These are phyloP conservation scores for Ivindomyrus marchei DNA, from an alignment of 2,113 vertebrate species.

Conservation along the genomic window DNA sequence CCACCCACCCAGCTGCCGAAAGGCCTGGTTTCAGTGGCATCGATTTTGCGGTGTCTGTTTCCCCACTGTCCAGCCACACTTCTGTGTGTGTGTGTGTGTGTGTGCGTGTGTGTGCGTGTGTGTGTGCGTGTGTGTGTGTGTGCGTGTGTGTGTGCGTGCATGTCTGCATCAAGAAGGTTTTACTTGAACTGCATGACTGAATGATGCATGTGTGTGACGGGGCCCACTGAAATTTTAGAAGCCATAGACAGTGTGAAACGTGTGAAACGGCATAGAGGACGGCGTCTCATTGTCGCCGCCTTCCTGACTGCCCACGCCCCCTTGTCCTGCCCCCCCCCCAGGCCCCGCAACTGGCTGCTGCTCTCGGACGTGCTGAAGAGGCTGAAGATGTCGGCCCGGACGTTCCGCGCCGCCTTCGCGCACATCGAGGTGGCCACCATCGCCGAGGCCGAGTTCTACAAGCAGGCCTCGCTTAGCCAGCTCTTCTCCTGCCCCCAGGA, in stretches of 20 bases:
- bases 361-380: slow-evolving; percentile 76
- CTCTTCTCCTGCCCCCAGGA: slow-evolving; percentile 73
- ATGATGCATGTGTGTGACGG: background rate
- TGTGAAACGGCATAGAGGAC: background rate
- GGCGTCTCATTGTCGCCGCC: background rate
- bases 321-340: slow-evolving; percentile 30
- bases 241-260: background rate
- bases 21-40: slow-evolving; percentile 37
- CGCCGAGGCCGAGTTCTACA: slow-evolving; percentile 76
- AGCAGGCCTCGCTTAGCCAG: slow-evolving; percentile 77
- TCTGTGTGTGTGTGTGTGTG: background rate
- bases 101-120: background rate
- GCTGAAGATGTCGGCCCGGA: slow-evolving; percentile 74
- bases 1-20: too few species aligned
- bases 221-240: background rate
- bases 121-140: slow-evolving; percentile 18
- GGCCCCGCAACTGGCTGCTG: slow-evolving; percentile 82
- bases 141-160: background rate
- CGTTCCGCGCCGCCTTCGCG: slow-evolving; percentile 73
- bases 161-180: background rate
- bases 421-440: slow-evolving; percentile 75
- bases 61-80: slow-evolving; percentile 1
- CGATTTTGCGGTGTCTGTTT: slow-evolving; percentile 34
- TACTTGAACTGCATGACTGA: background rate
- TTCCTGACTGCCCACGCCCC: background rate